Evolutionary conservation across 2,888 invertebrate species (phyloP).

Genomic region (Erebia palarica): DNA sequence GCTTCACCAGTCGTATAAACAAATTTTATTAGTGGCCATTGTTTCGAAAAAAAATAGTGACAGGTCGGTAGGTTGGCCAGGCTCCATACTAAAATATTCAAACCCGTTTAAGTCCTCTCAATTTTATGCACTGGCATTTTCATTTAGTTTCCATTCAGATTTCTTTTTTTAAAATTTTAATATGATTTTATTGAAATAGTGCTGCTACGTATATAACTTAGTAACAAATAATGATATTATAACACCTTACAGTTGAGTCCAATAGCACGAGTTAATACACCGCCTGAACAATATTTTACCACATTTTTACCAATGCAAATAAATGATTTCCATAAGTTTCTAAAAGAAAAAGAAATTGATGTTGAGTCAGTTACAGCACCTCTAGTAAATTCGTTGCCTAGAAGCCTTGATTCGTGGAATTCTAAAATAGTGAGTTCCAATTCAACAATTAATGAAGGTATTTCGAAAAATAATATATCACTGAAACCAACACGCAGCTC

Average conservation of each 20-base stretch:
- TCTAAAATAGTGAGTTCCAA: slow-evolving; percentile 24
- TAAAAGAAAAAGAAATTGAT: slow-evolving; percentile 57
- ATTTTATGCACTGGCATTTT: no score
- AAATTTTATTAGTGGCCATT: no score
- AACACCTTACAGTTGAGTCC: slow-evolving; percentile 44
- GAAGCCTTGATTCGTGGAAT: slow-evolving; percentile 31
- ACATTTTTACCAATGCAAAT: slow-evolving; percentile 64
- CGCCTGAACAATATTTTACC: slow-evolving; percentile 59
- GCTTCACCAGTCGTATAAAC: no score
- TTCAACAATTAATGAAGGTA: slow-evolving; percentile 12
- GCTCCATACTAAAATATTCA: no score
- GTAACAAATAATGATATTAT: not conserved
- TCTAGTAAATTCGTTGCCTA: slow-evolving; percentile 33
- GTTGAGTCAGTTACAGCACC: slow-evolving; percentile 58
- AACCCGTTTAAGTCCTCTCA: no score
- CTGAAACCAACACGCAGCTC: not conserved
- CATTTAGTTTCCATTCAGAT: no score
- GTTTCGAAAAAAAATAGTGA: no score
- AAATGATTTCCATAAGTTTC: slow-evolving; percentile 58
- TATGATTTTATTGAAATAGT: no score
- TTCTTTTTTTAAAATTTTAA: no score
- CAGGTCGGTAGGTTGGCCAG: no score
- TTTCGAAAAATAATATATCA: not conserved
- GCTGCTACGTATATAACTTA: not conserved
- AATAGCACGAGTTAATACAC: slow-evolving; percentile 47